Evolutionary conservation across 1,140 invertebrate species (phyloP), one percentile per base, ranked within the genome.

Genomic region (Theocolax elegans): DNA sequence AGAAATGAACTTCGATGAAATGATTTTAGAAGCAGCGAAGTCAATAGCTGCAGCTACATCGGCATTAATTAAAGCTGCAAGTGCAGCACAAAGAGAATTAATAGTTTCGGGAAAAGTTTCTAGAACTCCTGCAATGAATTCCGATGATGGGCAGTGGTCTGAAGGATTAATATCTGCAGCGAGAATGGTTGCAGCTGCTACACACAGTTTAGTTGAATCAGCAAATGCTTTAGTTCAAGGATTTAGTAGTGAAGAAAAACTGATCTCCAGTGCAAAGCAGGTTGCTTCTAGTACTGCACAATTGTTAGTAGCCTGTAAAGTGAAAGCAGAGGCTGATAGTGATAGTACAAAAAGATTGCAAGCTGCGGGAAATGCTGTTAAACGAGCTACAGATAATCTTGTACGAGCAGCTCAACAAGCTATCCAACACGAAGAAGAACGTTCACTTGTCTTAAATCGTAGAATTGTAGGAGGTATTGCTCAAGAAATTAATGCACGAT

Each of bases 141-240:
- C 94, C 0, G 96, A 99, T 80, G 97, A 99, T 86, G 97, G 97
- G 0, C 97, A 99, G 79, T 99, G 97, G 98, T 99, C 97, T 0
- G 97, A 99, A 85, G 98, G 98, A 3, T 87, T 99, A 3, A 95
- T 99, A 38, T 98, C 96, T 0, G 98, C 97, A 0, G 97, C 98
- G 1, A 89, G 95, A 71, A 87, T 98, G 71, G 97, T 99, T 0
- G 97, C 97, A 0, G 97, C 97, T 0, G 97, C 98, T 0, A 98
- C 97, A 0, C 97, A 99, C 83, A 96, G 95, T 72, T 87, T 99
- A 25, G 98, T 98, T 54, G 97, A 99, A 85, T 95, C 97, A 3
- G 98, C 98, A 42, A 99, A 99, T 81, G 92, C 95, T 54, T 87
- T 99, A 71, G 97, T 99, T 1, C 96, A 98, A 84, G 98, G 98